phyloP scores from a whole-genome alignment of 2,888 invertebrate genomes.

The Drosophila histrio region DNA sequence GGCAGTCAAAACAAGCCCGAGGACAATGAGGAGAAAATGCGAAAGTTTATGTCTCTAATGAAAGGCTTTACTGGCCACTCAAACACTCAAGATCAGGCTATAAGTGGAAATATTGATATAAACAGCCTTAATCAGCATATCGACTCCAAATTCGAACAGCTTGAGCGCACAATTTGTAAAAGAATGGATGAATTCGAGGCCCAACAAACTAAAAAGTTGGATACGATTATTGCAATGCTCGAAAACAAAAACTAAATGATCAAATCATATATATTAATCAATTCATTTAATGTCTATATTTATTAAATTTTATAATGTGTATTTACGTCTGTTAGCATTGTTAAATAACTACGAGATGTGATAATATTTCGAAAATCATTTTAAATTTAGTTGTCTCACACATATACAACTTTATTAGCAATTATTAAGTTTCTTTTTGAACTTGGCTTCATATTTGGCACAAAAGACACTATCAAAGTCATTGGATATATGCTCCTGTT shows the following conservation, averaged over 20 bases:
- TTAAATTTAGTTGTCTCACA: neutral
- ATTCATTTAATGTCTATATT: neutral
- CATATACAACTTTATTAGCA: constrained; percentile 11
- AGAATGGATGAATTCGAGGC: constrained; percentile 71
- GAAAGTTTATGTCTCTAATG: constrained; percentile 71
- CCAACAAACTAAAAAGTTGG: constrained; percentile 73
- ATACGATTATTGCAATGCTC: constrained; percentile 75
- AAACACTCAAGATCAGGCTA: neutral
- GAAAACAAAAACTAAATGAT: constrained; percentile 43
- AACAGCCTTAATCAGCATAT: constrained; percentile 63
- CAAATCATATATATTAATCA: neutral
- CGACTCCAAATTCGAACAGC: constrained; percentile 64
- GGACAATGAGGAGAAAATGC: constrained; percentile 72
- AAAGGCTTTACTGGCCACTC: constrained; percentile 28
- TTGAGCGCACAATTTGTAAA: constrained; percentile 65
- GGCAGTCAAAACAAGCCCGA: constrained; percentile 20
- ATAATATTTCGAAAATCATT: neutral
- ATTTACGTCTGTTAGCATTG: neutral
- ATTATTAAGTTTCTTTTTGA: constrained; percentile 37
- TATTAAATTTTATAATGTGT: neutral
- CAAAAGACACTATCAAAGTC: constrained; percentile 54
- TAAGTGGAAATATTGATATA: neutral
- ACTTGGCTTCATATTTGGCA: constrained; percentile 44
- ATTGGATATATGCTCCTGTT: constrained; percentile 20
- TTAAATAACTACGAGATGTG: neutral